Evolutionary conservation across 2,797 vertebrate species (phyloP).

Genomic region (Arctocebus calabarensis): DNA sequence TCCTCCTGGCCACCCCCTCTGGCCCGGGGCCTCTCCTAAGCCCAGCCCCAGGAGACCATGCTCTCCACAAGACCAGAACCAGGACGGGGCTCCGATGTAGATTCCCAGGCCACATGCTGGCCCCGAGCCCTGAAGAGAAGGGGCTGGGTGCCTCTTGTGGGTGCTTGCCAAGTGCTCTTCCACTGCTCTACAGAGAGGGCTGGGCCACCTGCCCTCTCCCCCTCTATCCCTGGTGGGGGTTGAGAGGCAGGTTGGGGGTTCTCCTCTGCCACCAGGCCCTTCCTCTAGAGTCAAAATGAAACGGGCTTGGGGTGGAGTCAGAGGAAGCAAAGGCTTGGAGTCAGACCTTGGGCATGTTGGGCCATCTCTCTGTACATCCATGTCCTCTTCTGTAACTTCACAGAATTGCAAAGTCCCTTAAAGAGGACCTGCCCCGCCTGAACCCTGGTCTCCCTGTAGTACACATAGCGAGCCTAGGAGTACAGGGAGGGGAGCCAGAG

Average conservation of each 20-base stretch:
- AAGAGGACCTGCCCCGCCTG: fast-evolving
- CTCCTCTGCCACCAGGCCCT: background rate
- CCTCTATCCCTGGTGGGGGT: background rate
- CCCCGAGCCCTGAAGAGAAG: background rate
- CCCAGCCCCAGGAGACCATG: background rate
- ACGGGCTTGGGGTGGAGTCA: fast-evolving
- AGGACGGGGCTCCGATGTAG: background rate
- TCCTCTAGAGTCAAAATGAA: background rate
- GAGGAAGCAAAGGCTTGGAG: background rate
- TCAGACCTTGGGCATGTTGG: background rate
- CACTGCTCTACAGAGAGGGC: background rate
- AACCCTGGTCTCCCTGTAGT: background rate
- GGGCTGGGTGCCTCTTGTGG: background rate
- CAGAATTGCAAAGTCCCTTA: background rate
- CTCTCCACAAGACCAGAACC: background rate
- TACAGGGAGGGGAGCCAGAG: background rate
- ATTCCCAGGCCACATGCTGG: background rate
- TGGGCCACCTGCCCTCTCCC: background rate
- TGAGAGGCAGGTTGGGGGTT: background rate
- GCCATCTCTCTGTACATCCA: background rate
- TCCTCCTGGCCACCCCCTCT: background rate
- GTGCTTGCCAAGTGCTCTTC: background rate
- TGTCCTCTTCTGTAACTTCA: background rate
- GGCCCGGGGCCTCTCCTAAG: fast-evolving
- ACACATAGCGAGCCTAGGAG: background rate